A percentile compares a stretch with the other conserved stretches of the same genome.
Conservation (phyloP, 2,113 vertebrate genomes). For the Mirounga angustirostris region DNA sequence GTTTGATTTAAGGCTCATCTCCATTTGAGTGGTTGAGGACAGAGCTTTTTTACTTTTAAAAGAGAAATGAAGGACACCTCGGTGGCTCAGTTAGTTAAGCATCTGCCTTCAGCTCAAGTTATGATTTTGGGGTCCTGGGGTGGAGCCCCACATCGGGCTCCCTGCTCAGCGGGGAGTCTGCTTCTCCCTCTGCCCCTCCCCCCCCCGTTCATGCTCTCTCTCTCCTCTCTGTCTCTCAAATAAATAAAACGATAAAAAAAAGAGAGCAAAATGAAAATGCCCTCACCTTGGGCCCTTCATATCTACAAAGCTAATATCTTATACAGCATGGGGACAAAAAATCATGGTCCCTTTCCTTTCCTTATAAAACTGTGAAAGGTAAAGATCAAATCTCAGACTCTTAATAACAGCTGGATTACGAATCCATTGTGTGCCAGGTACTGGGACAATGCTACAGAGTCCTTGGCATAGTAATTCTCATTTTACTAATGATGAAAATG, state of each 20-base stretch:
- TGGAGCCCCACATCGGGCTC: not conserved
- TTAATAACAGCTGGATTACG: not conserved
- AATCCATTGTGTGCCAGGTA: not conserved
- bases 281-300: not conserved
- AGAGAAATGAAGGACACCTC: not conserved
- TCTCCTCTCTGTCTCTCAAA: no score
- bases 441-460: not conserved
- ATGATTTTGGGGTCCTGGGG: not conserved
- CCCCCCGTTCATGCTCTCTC: no score
- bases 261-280: not conserved
- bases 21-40: not conserved
- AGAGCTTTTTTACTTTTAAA: not conserved
- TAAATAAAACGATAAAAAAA: no score
- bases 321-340: not conserved
- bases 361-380: not conserved
- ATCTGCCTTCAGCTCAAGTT: not conserved
- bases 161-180: not conserved
- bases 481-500: conserved; percentile 23
- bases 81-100: not conserved
- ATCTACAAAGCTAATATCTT: not conserved
- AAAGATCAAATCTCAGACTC: not conserved
- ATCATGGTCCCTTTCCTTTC: not conserved
- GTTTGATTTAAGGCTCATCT: not conserved
- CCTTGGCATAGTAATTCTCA: not conserved
- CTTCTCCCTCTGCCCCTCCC: not conserved